A percentile compares a stretch with the other conserved stretches of the same genome.
Evolutionary conservation across 2,888 invertebrate species (phyloP).

Genomic region (Lucinisca nassula): DNA sequence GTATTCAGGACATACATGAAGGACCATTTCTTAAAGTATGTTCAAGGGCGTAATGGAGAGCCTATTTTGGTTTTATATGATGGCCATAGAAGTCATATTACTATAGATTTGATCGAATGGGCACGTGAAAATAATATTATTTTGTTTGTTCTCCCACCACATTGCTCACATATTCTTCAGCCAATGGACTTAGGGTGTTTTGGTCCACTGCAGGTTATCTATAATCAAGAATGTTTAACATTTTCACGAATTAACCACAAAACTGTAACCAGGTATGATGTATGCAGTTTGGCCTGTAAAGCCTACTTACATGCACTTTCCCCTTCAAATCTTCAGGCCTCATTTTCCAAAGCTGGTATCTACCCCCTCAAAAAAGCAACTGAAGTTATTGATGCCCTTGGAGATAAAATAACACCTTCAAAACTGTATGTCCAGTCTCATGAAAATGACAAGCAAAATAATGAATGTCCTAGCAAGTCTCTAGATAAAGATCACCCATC

Average conservation of each 20-base stretch:
- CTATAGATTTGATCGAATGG: conserved; percentile 37
- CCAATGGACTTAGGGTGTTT: no score
- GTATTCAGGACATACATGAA: conserved; percentile 35
- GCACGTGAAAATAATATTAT: no score
- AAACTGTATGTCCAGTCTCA: neutral
- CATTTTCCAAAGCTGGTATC: neutral
- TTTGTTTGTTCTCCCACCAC: no score
- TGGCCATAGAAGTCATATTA: conserved; percentile 26
- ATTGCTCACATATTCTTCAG: no score
- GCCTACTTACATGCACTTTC: neutral
- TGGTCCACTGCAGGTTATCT: neutral
- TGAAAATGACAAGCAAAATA: neutral
- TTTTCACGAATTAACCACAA: neutral
- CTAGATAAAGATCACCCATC: no score
- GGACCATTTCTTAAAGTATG: conserved; percentile 35
- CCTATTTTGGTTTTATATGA: conserved; percentile 29
- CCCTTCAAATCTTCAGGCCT: neutral
- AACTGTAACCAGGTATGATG: neutral
- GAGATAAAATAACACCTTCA: neutral
- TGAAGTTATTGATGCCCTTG: neutral
- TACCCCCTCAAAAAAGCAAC: neutral
- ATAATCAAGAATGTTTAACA: neutral
- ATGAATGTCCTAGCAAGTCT: neutral
- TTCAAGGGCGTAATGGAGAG: neutral
- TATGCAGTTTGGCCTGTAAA: neutral